These are phyloP conservation scores for Drosophila tristis DNA, from an alignment of 1,140 invertebrate genomes.

Conservation along the genomic window DNA sequence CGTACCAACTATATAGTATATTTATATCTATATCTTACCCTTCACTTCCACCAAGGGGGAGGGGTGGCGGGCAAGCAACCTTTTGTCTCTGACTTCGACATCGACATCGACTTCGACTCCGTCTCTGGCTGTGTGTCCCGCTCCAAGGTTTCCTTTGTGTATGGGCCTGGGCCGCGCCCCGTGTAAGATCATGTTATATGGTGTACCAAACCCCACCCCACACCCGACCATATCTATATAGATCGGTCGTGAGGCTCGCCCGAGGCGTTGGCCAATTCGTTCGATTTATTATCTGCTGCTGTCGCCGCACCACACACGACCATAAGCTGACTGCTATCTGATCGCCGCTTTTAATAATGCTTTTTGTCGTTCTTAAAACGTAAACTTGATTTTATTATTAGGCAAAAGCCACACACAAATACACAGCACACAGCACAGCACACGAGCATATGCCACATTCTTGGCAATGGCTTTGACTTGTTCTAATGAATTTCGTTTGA, in stretches of 20 bases:
- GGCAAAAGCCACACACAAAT: conserved; percentile 38
- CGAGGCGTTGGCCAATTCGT: conserved; percentile 76
- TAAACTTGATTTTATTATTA: conserved; percentile 82
- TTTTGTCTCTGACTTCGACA: conserved; percentile 47
- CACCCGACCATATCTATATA: conserved; percentile 58
- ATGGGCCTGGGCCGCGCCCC: conserved; percentile 62
- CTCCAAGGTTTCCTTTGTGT: conserved; percentile 50
- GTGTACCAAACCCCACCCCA: too few relatives aligned
- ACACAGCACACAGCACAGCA: conserved; percentile 3
- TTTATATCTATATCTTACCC: conserved; percentile 41
- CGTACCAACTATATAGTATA: background rate
- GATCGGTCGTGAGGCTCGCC: conserved; percentile 70
- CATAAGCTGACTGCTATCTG: conserved; percentile 67
- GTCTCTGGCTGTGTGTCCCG: conserved; percentile 6
- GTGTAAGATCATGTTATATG: conserved; percentile 71
- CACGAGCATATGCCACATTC: conserved; percentile 62
- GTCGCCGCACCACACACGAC: conserved; percentile 17
- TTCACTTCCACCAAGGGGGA: conserved; percentile 55
- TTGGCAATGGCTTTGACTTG: conserved; percentile 67
- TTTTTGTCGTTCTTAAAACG: conserved; percentile 75
- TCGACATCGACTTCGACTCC: background rate
- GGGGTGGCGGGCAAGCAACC: conserved; percentile 20
- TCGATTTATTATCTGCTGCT: conserved; percentile 58
- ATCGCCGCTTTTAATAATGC: conserved; percentile 77
- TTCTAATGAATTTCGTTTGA: conserved; percentile 79